Base-by-base conservation (phyloP, 92 coral and sea anemone genomes). In the Palythoa heliodiscus region DNA sequence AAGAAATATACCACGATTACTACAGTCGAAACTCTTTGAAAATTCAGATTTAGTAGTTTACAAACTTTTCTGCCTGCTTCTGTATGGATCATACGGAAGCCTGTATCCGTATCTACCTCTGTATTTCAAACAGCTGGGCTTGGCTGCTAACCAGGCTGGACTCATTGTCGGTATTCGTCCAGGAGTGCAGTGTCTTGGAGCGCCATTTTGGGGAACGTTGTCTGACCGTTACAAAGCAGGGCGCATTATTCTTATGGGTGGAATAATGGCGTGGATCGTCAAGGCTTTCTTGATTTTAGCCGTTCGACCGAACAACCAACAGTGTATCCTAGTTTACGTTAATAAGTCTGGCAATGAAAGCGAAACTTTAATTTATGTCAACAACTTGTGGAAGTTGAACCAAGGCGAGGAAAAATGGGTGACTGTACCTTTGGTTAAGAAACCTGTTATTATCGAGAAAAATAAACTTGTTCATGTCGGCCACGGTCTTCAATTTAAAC, bases 51-150 rank as follows among this genome's bases (percentile, higher is more conserved):
- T 88, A 25, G 71, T 93, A 1, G 60, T 90, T 5, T 94, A 94
- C 87, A 94, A 96, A 82, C 92, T 93, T 10, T 96, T 96, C 80
- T 96, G 91, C 73, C 93, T 96, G 76, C 91, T 92, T 54, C 61
- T 96, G 48, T 96, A 96, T 63, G 99, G 97, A 4, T 98, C 97
- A 1, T 93, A 89, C 74, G 95, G 95, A 20, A 92, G 93, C 14
- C 70, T 94, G 19, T 89, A 89, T 57, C 95, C 95, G 9, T 96
- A 86, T 77, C 89, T 95, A 19, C 95, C 98, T 11, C 87, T 96
- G 50, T 96, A 96, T 85, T 96, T 96, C 86, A 96, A 96, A 86
- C 91, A 90, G 60, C 85, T 95, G 38, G 95, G 94, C 10, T 85
- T 96, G 1, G 88, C 90, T 3, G 89, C 98, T 12, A 70, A 82